Percentiles rank a stretch among this genome's conserved stretches.
Conservation (phyloP, 2,113 vertebrate species). For the Tylochromis polylepis region DNA sequence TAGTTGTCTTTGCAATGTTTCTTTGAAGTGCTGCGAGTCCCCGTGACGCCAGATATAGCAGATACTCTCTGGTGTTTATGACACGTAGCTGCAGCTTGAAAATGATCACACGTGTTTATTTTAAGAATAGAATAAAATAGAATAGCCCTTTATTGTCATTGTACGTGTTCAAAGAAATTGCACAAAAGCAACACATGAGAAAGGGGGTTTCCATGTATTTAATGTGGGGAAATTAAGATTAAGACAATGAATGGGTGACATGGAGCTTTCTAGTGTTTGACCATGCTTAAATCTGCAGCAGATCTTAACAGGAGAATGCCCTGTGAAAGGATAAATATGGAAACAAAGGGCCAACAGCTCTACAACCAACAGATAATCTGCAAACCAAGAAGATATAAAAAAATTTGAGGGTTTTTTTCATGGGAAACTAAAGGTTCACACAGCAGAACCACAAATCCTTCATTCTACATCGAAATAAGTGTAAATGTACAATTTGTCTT, state of each 20-base stretch:
- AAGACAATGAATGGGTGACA: background rate
- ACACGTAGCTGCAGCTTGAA: background rate
- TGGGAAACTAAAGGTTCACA: rapidly evolving
- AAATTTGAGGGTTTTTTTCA: background rate
- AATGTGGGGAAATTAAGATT: background rate
- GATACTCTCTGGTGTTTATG: background rate
- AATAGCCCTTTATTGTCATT: background rate
- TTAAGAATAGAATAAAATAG: background rate
- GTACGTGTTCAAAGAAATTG: rapidly evolving
- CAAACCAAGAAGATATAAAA: background rate
- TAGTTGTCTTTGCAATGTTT: background rate
- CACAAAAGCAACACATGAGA: background rate
- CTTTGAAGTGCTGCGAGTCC: background rate
- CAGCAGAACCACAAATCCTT: no score
- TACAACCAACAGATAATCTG: rapidly evolving
- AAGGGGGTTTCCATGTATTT: background rate
- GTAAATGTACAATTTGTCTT: no score
- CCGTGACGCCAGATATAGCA: background rate
- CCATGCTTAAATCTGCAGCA: background rate
- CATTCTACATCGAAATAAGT: no score
- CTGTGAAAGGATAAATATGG: background rate
- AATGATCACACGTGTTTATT: background rate
- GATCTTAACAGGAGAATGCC: background rate
- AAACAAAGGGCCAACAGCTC: background rate
- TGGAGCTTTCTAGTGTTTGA: background rate